Conservation (phyloP, 2,797 vertebrate species). For the Diplodus sargus region DNA sequence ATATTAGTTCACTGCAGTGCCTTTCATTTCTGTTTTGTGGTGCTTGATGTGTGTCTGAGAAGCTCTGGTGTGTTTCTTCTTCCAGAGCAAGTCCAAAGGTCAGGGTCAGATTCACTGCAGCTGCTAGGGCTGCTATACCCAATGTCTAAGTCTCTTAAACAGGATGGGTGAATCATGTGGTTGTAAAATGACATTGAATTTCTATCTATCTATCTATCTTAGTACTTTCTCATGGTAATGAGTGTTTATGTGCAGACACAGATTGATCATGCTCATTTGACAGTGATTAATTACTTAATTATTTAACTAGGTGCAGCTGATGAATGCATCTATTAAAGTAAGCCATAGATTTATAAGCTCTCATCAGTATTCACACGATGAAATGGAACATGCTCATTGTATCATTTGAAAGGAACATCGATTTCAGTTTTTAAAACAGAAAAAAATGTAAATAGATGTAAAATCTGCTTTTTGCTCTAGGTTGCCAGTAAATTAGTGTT, state of each 20-base stretch:
- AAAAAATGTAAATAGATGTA: neutral
- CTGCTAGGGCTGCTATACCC: neutral
- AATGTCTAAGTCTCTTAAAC: neutral
- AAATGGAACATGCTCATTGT: neutral
- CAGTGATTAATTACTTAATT: conserved; percentile 68
- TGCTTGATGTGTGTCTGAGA: conserved; percentile 37
- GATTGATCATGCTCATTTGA: conserved; percentile 46
- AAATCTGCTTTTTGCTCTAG: neutral
- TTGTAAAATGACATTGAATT: neutral
- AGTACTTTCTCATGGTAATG: conserved; percentile 6
- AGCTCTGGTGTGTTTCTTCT: conserved; percentile 30
- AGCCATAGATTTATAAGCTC: conserved; percentile 51
- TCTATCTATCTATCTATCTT: conserved; percentile 10
- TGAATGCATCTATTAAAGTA: conserved; percentile 38
- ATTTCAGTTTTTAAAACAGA: neutral
- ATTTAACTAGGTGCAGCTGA: conserved; percentile 60
- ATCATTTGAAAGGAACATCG: neutral
- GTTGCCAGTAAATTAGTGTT: neutral
- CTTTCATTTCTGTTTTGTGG: conserved; percentile 3
- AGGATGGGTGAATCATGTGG: neutral
- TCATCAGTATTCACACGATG: conserved; percentile 14
- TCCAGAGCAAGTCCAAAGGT: conserved; percentile 57
- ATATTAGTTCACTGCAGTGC: neutral
- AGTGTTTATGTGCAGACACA: conserved; percentile 7
- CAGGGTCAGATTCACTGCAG: conserved; percentile 49